These are phyloP conservation scores for Ditula angustiorana DNA, from an alignment of 2,888 invertebrate species.

Conservation along the genomic window DNA sequence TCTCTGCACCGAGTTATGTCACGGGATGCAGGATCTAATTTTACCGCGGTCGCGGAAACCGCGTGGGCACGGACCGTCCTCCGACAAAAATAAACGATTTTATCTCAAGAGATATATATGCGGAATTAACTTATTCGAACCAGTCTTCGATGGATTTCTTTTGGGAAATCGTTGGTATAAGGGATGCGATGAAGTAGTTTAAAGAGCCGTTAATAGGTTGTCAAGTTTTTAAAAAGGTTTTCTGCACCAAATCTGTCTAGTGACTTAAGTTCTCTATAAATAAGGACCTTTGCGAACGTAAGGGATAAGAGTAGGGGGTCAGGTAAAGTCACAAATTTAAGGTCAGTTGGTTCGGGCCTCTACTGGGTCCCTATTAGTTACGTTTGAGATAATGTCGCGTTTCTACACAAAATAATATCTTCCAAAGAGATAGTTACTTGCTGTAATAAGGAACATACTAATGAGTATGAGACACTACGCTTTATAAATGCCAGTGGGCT, in stretches of 20 bases:
- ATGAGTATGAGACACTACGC: not conserved
- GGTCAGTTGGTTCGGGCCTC: not conserved
- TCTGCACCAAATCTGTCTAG: too few relatives aligned
- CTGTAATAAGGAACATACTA: not conserved
- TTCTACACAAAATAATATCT: not conserved
- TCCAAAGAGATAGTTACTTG: too few relatives aligned
- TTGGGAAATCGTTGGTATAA: not conserved
- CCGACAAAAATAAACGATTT: constrained; percentile 54
- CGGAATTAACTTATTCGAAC: not conserved
- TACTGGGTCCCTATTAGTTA: not conserved
- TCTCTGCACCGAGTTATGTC: constrained; percentile 55
- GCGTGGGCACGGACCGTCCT: constrained; percentile 53
- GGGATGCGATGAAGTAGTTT: too few relatives aligned
- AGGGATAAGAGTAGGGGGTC: too few relatives aligned
- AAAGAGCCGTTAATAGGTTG: too few relatives aligned
- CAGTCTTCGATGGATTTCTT: not conserved
- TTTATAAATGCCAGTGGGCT: too few relatives aligned
- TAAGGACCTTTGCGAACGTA: not conserved
- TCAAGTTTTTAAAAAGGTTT: too few relatives aligned
- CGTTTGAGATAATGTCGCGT: not conserved
- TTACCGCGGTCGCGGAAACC: constrained; percentile 56
- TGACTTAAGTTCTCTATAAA: too few relatives aligned
- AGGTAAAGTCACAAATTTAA: not conserved
- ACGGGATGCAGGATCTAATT: constrained; percentile 63
- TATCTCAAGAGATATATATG: constrained; percentile 24